These are phyloP conservation scores for Puffinus mauretanicus DNA, from an alignment of 2,113 vertebrate species.

Conservation along the genomic window DNA sequence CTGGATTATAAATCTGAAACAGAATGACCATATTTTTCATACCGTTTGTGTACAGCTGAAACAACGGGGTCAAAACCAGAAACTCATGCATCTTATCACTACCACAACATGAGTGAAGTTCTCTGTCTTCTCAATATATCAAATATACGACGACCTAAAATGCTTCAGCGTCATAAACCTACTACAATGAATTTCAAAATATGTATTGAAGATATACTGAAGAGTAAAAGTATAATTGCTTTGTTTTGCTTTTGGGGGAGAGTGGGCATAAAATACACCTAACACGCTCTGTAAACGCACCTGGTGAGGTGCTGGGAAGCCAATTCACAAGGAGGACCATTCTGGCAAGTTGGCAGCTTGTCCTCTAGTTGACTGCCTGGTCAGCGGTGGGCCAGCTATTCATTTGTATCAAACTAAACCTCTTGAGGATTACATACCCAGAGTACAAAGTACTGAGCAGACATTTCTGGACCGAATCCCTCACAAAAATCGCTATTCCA, in stretches of 20 bases:
- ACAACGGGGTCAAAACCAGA: neutral
- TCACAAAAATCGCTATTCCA: neutral
- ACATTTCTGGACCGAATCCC: neutral
- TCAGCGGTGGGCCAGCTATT: neutral
- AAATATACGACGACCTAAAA: neutral
- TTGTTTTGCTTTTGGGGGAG: neutral
- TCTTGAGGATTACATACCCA: neutral
- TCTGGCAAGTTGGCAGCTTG: neutral
- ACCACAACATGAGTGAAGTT: neutral
- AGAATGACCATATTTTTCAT: neutral
- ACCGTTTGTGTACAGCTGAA: neutral
- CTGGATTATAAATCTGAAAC: neutral
- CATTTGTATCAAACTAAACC: neutral
- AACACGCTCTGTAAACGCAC: fast-evolving
- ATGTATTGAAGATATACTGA: neutral
- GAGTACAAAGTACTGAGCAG: neutral
- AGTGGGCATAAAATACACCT: neutral
- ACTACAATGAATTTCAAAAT: neutral
- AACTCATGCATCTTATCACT: neutral
- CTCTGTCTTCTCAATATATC: neutral
- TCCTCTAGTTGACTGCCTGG: neutral
- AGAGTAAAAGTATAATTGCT: neutral
- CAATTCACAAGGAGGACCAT: neutral
- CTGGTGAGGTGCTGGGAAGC: neutral
- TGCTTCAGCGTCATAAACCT: neutral